Conservation (phyloP, 2,888 invertebrate species). For the Pollenia griseotomentosa region DNA sequence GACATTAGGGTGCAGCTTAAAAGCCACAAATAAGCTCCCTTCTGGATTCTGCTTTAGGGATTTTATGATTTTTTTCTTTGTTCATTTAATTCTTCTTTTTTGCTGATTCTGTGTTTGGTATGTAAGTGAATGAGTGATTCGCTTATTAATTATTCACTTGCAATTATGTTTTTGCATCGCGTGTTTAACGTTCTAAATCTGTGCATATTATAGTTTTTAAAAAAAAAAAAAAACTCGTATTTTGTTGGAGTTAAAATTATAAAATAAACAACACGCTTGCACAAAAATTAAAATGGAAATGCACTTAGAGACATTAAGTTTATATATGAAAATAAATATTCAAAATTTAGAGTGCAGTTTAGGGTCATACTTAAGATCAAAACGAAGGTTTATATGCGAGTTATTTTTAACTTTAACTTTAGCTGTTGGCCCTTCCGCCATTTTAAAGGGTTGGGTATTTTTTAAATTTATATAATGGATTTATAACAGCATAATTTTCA, state of each 20-base stretch:
- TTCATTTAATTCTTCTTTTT: slow-evolving; percentile 6
- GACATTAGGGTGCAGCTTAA: slow-evolving; percentile 6
- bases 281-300: slow-evolving; percentile 5
- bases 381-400: too few species aligned
- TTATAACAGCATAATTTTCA: too few species aligned
- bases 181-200: slow-evolving; percentile 75
- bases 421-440: too few species aligned
- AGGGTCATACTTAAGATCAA: too few species aligned
- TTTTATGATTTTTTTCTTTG: neutral
- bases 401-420: too few species aligned
- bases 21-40: neutral
- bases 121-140: slow-evolving; percentile 47
- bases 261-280: slow-evolving; percentile 10
- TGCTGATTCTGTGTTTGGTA: neutral
- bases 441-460: too few species aligned
- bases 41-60: slow-evolving; percentile 6
- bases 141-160: slow-evolving; percentile 75
- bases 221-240: too few species aligned
- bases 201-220: slow-evolving; percentile 47
- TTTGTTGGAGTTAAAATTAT: slow-evolving; percentile 10
- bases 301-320: slow-evolving; percentile 14
- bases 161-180: slow-evolving; percentile 73
- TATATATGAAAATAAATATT: neutral
- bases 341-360: too few species aligned
- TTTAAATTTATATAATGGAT: too few species aligned